A percentile compares a stretch with the other conserved stretches of the same genome.
These are phyloP conservation scores for Todiramphus saurophagus DNA, from an alignment of 2,113 vertebrate genomes.

Conservation along the genomic window DNA sequence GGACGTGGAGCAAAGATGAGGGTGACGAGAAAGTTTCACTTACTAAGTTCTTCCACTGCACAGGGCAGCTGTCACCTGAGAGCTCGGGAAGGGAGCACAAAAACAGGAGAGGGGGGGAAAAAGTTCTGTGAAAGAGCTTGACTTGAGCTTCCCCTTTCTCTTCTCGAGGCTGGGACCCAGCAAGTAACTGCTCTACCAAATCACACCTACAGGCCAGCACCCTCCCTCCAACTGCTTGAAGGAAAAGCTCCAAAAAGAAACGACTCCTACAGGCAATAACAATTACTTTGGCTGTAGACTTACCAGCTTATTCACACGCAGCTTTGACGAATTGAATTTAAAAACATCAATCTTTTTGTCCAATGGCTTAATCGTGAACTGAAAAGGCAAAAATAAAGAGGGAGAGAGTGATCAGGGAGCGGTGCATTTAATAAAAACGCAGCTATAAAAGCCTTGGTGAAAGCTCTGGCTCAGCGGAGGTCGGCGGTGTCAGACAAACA, in stretches of 20 bases:
- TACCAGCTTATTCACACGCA: slow-evolving; percentile 94
- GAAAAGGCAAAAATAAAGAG: slow-evolving; percentile 52
- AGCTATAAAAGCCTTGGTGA: neutral
- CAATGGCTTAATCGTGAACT: slow-evolving; percentile 97
- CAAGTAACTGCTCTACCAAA: neutral
- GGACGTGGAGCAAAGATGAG: neutral
- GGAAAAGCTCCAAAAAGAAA: neutral
- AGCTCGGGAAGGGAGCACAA: neutral
- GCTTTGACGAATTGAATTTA: slow-evolving; percentile 95
- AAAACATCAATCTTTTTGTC: slow-evolving; percentile 97
- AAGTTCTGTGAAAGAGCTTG: neutral
- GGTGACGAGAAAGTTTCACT: neutral
- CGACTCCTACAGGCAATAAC: neutral
- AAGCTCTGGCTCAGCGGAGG: slow-evolving; percentile 12
- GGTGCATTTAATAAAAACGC: neutral
- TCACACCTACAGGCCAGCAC: neutral
- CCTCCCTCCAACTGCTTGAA: neutral
- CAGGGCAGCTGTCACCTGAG: neutral
- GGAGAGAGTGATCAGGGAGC: neutral
- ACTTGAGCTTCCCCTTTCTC: neutral
- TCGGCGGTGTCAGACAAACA: neutral
- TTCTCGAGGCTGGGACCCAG: neutral
- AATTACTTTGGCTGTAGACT: neutral
- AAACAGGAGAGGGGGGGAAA: neutral
- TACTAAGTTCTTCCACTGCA: neutral